phyloP scores from a whole-genome alignment of 2,888 invertebrate species.

The Bombylius major region DNA sequence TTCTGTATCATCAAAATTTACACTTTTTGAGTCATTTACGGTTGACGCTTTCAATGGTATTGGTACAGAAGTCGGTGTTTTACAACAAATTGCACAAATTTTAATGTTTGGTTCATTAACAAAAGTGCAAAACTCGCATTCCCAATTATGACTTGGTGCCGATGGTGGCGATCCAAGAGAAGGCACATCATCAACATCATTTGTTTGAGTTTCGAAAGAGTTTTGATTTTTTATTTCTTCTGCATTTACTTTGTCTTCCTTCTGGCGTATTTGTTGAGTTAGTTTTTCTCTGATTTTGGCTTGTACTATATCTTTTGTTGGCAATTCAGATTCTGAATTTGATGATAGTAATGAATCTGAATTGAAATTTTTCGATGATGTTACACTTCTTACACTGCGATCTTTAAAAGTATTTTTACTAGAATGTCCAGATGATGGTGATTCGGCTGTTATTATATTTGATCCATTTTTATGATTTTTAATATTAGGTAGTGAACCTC shows the following conservation, averaged over 20 bases:
- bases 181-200: slow-evolving; percentile 12
- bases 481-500: slow-evolving; percentile 20
- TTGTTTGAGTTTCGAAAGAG: background rate
- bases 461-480: background rate
- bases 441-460: background rate
- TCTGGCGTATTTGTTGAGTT: slow-evolving; percentile 8
- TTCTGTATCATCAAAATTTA: background rate
- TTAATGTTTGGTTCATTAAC: slow-evolving; percentile 67
- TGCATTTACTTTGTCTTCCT: background rate
- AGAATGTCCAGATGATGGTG: slow-evolving; percentile 9
- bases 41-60: slow-evolving; percentile 1
- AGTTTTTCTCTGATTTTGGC: slow-evolving; percentile 36
- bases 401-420: slow-evolving; percentile 11
- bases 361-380: slow-evolving; percentile 22
- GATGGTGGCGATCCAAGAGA: slow-evolving; percentile 37
- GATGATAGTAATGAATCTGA: slow-evolving; percentile 26
- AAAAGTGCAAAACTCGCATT: slow-evolving; percentile 83
- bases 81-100: slow-evolving; percentile 77
- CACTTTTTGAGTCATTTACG: no score
- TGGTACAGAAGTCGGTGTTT: slow-evolving; percentile 48
- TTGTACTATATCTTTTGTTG: slow-evolving; percentile 32
- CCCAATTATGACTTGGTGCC: slow-evolving; percentile 54
- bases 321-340: slow-evolving; percentile 31
- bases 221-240: slow-evolving; percentile 5
- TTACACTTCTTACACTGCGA: slow-evolving; percentile 13